A percentile compares a stretch with the other conserved stretches of the same genome.
phyloP scores from a whole-genome alignment of 1,140 invertebrate genomes.

The Drosophila azteca region DNA sequence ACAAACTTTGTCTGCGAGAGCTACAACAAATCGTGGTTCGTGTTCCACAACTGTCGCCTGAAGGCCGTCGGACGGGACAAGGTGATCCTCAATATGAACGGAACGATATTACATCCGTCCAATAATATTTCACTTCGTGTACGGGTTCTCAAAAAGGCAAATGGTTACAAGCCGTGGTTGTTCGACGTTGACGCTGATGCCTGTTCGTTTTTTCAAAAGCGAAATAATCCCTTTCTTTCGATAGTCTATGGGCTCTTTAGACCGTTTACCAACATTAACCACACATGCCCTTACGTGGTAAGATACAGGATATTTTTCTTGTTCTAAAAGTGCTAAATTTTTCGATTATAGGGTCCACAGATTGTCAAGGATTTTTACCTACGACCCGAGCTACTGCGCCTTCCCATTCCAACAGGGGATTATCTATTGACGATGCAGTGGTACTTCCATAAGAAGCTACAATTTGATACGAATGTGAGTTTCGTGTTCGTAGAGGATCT shows the following conservation, averaged over 20 bases:
- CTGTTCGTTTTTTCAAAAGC: conserved; percentile 2
- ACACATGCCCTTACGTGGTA: conserved; percentile 33
- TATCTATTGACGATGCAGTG: conserved; percentile 12
- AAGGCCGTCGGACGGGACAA: conserved; percentile 20
- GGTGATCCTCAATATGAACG: conserved; percentile 6
- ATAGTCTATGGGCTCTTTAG: conserved; percentile 11
- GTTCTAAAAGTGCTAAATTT: too few relatives aligned
- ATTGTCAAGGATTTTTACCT: conserved; percentile 19
- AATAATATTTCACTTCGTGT: not conserved
- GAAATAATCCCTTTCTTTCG: not conserved
- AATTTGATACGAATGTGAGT: conserved; percentile 22
- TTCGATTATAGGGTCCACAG: conserved; percentile 2
- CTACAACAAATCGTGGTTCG: conserved; percentile 31
- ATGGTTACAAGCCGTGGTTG: conserved; percentile 29
- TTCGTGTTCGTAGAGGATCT: conserved; percentile 25
- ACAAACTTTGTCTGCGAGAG: conserved; percentile 22
- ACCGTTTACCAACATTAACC: conserved; percentile 26
- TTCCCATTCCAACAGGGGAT: conserved; percentile 29
- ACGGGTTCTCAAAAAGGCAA: conserved; percentile 22
- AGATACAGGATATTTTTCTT: not conserved
- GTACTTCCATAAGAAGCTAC: conserved; percentile 7
- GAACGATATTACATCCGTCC: conserved; percentile 13
- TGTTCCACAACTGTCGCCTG: conserved; percentile 18
- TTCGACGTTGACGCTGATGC: not conserved
- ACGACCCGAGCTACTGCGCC: conserved; percentile 4